These are phyloP conservation scores for Diuraphis noxia DNA, from an alignment of 1,140 invertebrate genomes.

Conservation along the genomic window DNA sequence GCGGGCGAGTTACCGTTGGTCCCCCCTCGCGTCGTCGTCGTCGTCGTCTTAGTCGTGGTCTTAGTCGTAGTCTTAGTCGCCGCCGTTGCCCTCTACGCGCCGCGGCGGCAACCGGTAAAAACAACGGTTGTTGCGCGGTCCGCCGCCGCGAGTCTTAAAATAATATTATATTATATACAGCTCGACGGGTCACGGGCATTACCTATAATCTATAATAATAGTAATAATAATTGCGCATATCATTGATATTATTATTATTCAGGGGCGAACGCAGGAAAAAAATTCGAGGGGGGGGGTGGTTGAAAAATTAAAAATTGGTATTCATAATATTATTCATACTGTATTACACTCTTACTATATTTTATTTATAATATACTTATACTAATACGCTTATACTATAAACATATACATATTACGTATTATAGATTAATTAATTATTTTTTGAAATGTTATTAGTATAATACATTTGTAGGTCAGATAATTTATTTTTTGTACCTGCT, in stretches of 20 bases:
- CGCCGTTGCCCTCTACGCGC: not conserved
- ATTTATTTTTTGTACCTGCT: too few species aligned
- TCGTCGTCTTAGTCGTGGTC: not conserved
- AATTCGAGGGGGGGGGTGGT: too few species aligned
- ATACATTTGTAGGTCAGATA: too few species aligned
- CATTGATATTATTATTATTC: not conserved
- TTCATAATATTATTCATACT: too few species aligned
- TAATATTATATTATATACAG: not conserved
- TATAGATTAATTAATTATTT: too few species aligned
- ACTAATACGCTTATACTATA: too few species aligned
- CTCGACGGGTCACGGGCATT: slow-evolving; percentile 7
- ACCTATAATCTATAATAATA: not conserved
- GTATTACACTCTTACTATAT: too few species aligned
- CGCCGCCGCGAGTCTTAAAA: not conserved
- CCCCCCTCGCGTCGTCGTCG: not conserved
- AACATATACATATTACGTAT: too few species aligned
- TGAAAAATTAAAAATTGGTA: too few species aligned
- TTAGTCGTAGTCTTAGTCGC: not conserved
- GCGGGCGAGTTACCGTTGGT: slow-evolving; percentile 34
- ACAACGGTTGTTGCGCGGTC: slow-evolving; percentile 27
- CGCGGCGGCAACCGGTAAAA: slow-evolving; percentile 33
- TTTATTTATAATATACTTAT: too few species aligned
- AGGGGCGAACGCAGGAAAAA: too few species aligned
- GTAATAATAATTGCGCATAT: not conserved
- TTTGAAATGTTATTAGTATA: too few species aligned